Percentiles rank a stretch among this genome's conserved stretches.
These are phyloP conservation scores for Girardinichthys multiradiatus DNA, from an alignment of 2,113 vertebrate species.

Conservation along the genomic window DNA sequence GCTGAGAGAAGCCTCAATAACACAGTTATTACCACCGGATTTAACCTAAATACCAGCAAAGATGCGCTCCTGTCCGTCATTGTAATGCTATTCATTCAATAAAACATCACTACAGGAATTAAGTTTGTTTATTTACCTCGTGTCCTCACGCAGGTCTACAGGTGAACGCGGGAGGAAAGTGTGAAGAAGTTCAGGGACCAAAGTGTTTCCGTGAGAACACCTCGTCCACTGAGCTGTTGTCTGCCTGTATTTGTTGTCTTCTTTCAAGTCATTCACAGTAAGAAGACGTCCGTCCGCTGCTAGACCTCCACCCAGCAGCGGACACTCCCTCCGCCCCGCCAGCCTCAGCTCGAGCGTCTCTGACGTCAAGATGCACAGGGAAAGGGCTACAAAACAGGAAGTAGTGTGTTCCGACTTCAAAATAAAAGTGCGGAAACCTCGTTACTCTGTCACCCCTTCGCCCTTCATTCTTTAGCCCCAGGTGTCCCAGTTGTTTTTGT, in stretches of 20 bases:
- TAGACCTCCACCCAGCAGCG: constrained; percentile 10
- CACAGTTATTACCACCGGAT: background rate
- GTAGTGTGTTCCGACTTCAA: background rate
- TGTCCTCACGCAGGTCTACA: constrained; percentile 56
- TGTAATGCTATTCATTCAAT: background rate
- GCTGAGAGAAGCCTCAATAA: background rate
- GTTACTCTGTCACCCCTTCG: background rate
- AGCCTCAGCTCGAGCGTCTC: constrained; percentile 10
- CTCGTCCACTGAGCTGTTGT: constrained; percentile 48
- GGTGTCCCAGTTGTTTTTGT: too few relatives aligned
- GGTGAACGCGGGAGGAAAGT: constrained; percentile 34
- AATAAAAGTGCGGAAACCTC: constrained; percentile 29
- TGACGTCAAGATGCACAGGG: background rate
- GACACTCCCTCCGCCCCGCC: constrained; percentile 57
- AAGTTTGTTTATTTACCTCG: constrained; percentile 42
- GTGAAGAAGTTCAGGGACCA: constrained; percentile 37
- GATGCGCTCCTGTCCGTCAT: constrained; percentile 48
- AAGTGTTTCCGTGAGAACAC: constrained; percentile 10
- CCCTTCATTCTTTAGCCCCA: too few relatives aligned
- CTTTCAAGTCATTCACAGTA: constrained; percentile 44
- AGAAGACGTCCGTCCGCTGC: constrained; percentile 50
- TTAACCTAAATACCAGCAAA: background rate
- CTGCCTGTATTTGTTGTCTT: constrained; percentile 4
- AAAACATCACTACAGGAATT: background rate
- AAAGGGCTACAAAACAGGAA: background rate